Percentiles rank a stretch among this genome's conserved stretches.
Conservation (phyloP, 2,113 vertebrate species). For the Leucopsar rothschildi region DNA sequence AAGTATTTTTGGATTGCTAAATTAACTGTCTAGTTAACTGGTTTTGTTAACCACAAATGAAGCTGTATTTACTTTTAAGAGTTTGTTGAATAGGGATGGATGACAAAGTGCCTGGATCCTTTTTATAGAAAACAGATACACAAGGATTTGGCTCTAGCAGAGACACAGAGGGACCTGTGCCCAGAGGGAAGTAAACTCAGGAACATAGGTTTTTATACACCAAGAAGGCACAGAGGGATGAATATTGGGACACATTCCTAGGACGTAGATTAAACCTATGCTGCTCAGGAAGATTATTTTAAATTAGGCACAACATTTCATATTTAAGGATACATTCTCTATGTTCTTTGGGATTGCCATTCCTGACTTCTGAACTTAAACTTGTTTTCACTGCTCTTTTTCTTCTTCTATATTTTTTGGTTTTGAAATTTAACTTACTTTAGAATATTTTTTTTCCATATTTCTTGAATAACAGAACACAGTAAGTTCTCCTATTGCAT, state of each 20-base stretch:
- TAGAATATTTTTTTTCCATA: not conserved
- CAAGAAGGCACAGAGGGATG: not conserved
- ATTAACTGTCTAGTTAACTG: not conserved
- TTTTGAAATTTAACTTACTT: not conserved
- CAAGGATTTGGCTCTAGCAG: not conserved
- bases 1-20: not conserved
- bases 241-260: fast-evolving
- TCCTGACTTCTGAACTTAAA: not conserved
- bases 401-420: not conserved
- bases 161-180: not conserved
- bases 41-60: not conserved
- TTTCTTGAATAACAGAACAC: not conserved
- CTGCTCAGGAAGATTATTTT: not conserved
- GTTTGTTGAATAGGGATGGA: not conserved
- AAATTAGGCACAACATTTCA: not conserved
- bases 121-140: not conserved
- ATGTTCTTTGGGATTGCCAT: not conserved
- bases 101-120: not conserved
- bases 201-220: not conserved
- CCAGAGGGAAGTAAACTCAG: not conserved
- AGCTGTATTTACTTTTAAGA: not conserved
- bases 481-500: not conserved
- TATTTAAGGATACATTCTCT: not conserved
- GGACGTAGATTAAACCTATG: not conserved
- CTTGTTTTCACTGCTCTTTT: not conserved